Base-by-base conservation (phyloP, 2,797 vertebrate species). In the Lacerta agilis region DNA sequence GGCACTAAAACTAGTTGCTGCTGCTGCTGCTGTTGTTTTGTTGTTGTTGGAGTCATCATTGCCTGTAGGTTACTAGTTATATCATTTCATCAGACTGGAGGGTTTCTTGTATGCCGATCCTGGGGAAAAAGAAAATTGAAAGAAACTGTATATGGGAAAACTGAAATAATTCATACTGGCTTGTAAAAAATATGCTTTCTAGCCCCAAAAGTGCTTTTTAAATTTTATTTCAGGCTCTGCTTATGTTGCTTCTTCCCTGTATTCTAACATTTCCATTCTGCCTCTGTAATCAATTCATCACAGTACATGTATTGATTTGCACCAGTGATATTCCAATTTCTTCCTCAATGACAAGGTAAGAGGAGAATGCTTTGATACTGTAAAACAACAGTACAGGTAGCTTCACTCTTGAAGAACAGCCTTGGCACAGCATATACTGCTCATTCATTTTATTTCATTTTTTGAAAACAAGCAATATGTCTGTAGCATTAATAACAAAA, bases 31-130 rank as follows among this genome's bases (percentile, higher is more conserved):
- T 61, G 18, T 23, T 67, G 3, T 49, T 49, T 49, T 75, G 36
- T 41, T 61, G 15, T 61, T 61, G 15, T 71, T 71, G 10, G 10
- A 29, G 69, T 71, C 29, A 49, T 49, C 10, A 49, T 7, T 41
- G 38, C 41, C 41, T 41, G 41, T 41, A 41, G 41, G 41, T 41
- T 41, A 41, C 41, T 41, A 41, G 6, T 49, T 49, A 84, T 2
- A 0, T 91, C 10, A 79, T 78, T 55, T 85, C 0, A 87, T 89
- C 94, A 94, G 90, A 94, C 90, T 93, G 92, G 76, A 17, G 86
- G 41, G 72, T 25, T 73, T 11, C 86, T 85, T 33, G 69, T 69
- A 55, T 3, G 17, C 43, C 43, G 29, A 9, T 69, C 8, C n/a
- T 79, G 8, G 8, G 3, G 0, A 8, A 36, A 67, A 13, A 20